Evolutionary conservation across 1,140 invertebrate species (phyloP).

Genomic region (Copidosoma floridanum): DNA sequence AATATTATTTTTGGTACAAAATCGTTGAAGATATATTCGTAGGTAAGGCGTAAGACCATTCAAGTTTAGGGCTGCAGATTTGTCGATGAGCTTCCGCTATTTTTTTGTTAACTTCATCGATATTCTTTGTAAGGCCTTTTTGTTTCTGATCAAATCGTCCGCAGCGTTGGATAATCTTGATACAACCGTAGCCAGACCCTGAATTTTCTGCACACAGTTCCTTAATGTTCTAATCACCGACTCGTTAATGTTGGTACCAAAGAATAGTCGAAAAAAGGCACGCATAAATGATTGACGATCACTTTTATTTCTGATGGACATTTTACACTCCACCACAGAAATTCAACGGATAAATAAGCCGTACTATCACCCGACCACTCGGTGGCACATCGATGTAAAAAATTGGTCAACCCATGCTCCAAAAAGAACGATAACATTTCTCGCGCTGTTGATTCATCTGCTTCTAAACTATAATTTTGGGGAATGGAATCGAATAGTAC

Average conservation of each 20-base stretch:
- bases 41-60: background rate
- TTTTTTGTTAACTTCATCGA: constrained; percentile 20
- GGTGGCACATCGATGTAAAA: constrained; percentile 70
- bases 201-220: constrained; percentile 61
- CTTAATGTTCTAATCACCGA: constrained; percentile 60
- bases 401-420: constrained; percentile 69
- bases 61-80: background rate
- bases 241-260: constrained; percentile 62
- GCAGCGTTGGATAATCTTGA: constrained; percentile 37
- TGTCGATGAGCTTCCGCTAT: background rate
- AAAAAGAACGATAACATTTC: constrained; percentile 74
- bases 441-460: constrained; percentile 63
- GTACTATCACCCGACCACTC: constrained; percentile 74
- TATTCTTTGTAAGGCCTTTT: constrained; percentile 65
- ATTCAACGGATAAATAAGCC: constrained; percentile 50
- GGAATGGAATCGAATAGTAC: constrained; percentile 64
- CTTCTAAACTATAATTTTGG: constrained; percentile 38
- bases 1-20: background rate
- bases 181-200: constrained; percentile 55
- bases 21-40: no score
- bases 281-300: constrained; percentile 65
- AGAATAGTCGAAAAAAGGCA: constrained; percentile 69
- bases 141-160: constrained; percentile 62
- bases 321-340: constrained; percentile 79
- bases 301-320: constrained; percentile 69